Conservation (phyloP, 2,888 invertebrate genomes). For the Erannis defoliaria region DNA sequence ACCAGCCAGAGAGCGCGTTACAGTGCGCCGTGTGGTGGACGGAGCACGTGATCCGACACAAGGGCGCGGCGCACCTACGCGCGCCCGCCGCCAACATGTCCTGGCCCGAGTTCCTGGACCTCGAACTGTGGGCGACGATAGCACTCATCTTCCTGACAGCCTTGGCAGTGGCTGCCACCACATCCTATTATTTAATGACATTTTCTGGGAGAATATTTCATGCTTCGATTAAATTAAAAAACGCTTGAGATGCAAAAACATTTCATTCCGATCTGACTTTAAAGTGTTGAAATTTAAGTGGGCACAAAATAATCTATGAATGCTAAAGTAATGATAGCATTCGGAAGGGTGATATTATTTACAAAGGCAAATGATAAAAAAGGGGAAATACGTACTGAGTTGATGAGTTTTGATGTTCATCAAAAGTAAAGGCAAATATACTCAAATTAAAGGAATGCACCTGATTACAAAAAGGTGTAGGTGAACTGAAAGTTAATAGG, state of each 20-base stretch:
- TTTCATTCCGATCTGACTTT: not conserved
- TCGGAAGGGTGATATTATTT: too few species aligned
- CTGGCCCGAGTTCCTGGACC: conserved; percentile 51
- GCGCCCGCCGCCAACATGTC: conserved; percentile 63
- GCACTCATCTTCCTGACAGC: not conserved
- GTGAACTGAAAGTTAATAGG: too few species aligned
- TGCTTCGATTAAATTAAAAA: conserved; percentile 9
- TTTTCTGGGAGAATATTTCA: not conserved
- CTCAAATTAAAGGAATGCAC: too few species aligned
- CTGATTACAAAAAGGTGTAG: too few species aligned
- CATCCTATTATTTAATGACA: not conserved
- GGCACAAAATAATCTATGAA: too few species aligned
- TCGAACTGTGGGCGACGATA: conserved; percentile 2
- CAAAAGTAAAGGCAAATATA: too few species aligned
- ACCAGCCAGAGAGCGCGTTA: conserved; percentile 67
- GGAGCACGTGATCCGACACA: conserved; percentile 75
- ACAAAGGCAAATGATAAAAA: too few species aligned
- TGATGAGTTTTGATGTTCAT: too few species aligned
- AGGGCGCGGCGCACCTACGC: conserved; percentile 69
- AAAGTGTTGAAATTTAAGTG: not conserved
- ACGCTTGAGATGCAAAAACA: not conserved
- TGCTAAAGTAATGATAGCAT: too few species aligned
- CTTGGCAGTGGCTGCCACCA: not conserved
- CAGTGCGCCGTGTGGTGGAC: conserved; percentile 79
- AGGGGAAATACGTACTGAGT: too few species aligned